phyloP scores from a whole-genome alignment of 2,797 vertebrate species.

The Anabacerthia variegaticeps region DNA sequence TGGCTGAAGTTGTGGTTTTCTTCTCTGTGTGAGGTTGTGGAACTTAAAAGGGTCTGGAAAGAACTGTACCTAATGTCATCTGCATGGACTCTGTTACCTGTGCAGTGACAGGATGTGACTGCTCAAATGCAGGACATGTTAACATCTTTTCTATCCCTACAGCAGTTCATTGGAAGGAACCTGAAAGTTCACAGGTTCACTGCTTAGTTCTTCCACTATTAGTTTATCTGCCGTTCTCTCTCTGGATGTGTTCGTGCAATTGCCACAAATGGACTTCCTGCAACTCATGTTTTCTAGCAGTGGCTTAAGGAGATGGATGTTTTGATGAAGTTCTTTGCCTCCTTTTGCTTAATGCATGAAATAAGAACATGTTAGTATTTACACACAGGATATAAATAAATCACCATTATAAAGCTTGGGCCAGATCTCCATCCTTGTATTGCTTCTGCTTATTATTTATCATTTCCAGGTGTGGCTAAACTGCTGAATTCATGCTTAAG shows the following conservation, averaged over 20 bases:
- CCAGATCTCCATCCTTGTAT: background rate
- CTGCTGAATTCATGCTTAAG: background rate
- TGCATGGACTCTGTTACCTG: background rate
- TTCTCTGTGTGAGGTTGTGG: background rate
- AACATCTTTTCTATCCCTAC: background rate
- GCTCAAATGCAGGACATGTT: background rate
- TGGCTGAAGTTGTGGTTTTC: background rate
- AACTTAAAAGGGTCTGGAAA: background rate
- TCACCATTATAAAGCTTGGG: background rate
- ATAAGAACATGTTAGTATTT: background rate
- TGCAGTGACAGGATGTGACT: background rate
- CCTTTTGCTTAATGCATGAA: background rate
- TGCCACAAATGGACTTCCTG: background rate
- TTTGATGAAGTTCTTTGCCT: background rate
- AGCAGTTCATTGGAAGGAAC: background rate
- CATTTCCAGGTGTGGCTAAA: background rate
- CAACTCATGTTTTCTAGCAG: background rate
- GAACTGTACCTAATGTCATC: accelerated
- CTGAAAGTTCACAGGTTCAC: background rate
- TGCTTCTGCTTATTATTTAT: background rate
- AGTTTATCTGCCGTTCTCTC: background rate
- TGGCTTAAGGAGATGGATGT: background rate
- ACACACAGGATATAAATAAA: background rate
- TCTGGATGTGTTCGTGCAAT: background rate
- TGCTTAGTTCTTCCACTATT: background rate